Conservation (phyloP, 2,888 invertebrate species). For the Patella ulyssiponensis region DNA sequence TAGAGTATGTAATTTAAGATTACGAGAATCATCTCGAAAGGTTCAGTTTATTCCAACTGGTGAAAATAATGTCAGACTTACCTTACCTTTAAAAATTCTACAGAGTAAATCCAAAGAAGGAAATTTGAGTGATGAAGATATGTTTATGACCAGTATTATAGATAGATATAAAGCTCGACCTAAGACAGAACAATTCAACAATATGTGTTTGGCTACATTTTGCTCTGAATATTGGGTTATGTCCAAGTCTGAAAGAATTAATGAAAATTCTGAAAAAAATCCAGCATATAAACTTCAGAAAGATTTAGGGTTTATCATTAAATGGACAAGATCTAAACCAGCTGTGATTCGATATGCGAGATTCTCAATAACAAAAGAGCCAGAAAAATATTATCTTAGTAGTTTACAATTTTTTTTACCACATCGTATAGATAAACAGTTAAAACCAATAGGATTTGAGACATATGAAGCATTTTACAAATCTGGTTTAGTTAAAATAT, state of each 20-base stretch:
- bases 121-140: slow-evolving; percentile 17
- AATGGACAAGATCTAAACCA: not conserved
- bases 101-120: not conserved
- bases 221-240: slow-evolving; percentile 22
- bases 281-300: slow-evolving; percentile 11
- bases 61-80: slow-evolving; percentile 15
- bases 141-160: slow-evolving; percentile 21
- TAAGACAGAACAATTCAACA: not conserved
- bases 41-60: slow-evolving; percentile 29
- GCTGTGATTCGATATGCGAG: slow-evolving; percentile 5
- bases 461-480: not conserved
- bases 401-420: slow-evolving; percentile 16
- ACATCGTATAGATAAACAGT: slow-evolving; percentile 1
- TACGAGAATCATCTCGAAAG: slow-evolving; percentile 19
- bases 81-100: not conserved
- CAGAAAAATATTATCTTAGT: slow-evolving; percentile 12
- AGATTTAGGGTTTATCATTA: not conserved
- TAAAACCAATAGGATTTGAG: not conserved
- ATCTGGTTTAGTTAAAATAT: not conserved
- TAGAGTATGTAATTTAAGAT: slow-evolving; percentile 30
- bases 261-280: slow-evolving; percentile 10
- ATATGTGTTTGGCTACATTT: slow-evolving; percentile 18
- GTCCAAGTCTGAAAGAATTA: slow-evolving; percentile 6
- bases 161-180: slow-evolving; percentile 15
- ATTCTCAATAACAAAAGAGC: not conserved